Conservation (phyloP, 2,113 vertebrate species). For the Phrynosoma blainvillii region DNA sequence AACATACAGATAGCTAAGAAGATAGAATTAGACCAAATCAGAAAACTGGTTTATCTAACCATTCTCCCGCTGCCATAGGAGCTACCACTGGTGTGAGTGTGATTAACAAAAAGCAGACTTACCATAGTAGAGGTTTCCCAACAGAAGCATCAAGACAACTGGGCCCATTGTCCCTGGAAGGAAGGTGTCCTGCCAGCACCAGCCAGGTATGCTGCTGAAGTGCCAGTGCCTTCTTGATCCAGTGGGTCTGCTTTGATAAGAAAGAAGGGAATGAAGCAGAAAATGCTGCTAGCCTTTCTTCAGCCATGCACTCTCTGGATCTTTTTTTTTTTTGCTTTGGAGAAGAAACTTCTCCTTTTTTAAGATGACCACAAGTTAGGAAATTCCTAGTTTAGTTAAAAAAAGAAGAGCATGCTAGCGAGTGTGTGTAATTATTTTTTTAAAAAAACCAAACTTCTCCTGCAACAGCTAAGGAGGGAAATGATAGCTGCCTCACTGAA, state of each 20-base stretch:
- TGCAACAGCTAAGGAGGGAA: no score
- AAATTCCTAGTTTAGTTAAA: conserved; percentile 67
- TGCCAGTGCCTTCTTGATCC: not conserved
- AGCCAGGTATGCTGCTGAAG: not conserved
- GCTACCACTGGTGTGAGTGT: fast-evolving
- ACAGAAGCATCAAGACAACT: conserved; percentile 65
- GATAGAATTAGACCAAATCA: not conserved
- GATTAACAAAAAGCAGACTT: conserved; percentile 40
- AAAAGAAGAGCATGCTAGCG: fast-evolving
- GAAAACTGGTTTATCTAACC: not conserved
- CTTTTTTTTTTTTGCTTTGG: not conserved
- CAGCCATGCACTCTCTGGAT: not conserved
- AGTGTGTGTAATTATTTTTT: no score
- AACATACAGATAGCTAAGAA: no score
- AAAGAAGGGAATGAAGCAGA: not conserved
- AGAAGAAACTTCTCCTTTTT: conserved; percentile 69
- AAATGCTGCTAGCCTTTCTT: not conserved
- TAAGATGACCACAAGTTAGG: conserved; percentile 66
- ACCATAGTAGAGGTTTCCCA: conserved; percentile 66
- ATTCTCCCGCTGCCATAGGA: not conserved
- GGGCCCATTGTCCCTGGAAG: conserved; percentile 61
- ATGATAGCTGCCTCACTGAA: no score
- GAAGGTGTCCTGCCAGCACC: not conserved
- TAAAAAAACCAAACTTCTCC: no score
- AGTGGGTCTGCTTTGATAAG: conserved; percentile 5